Evolutionary conservation across 2,797 vertebrate genomes (phyloP).

Genomic region (Poeciliopsis turneri): DNA sequence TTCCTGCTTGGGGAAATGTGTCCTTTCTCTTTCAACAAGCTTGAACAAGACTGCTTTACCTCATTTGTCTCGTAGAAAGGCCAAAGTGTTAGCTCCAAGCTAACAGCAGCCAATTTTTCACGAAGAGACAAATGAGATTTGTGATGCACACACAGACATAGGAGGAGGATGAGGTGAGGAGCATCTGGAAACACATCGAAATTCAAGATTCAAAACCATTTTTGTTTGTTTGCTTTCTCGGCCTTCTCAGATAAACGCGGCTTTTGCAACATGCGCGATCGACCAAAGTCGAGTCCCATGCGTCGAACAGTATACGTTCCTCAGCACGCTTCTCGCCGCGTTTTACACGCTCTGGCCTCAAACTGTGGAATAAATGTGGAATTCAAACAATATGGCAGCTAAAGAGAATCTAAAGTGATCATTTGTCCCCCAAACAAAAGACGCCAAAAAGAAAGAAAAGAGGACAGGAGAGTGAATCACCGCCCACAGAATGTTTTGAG

Average conservation of each 20-base stretch:
- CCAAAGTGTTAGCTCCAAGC: conserved; percentile 26
- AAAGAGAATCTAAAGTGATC: neutral
- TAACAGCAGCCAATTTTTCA: conserved; percentile 9
- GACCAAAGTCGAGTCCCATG: neutral
- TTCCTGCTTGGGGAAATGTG: conserved; percentile 62
- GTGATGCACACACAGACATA: neutral
- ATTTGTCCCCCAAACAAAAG: neutral
- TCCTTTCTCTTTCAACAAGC: conserved; percentile 59
- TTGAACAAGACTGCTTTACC: conserved; percentile 70
- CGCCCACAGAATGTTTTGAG: neutral
- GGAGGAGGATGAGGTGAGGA: neutral
- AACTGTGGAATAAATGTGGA: neutral
- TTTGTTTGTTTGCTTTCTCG: neutral
- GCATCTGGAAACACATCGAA: neutral
- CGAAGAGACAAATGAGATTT: neutral
- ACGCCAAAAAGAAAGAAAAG: neutral
- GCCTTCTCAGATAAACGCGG: neutral
- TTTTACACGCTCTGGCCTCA: neutral
- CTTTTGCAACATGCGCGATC: neutral
- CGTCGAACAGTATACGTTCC: neutral
- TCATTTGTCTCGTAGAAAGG: conserved; percentile 63
- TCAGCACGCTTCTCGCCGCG: neutral
- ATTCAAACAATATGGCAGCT: neutral
- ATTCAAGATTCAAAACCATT: neutral
- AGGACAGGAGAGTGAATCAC: neutral